Base-by-base conservation (phyloP, 2,113 vertebrate genomes). In the Rhinopomastus cyanomelas region DNA sequence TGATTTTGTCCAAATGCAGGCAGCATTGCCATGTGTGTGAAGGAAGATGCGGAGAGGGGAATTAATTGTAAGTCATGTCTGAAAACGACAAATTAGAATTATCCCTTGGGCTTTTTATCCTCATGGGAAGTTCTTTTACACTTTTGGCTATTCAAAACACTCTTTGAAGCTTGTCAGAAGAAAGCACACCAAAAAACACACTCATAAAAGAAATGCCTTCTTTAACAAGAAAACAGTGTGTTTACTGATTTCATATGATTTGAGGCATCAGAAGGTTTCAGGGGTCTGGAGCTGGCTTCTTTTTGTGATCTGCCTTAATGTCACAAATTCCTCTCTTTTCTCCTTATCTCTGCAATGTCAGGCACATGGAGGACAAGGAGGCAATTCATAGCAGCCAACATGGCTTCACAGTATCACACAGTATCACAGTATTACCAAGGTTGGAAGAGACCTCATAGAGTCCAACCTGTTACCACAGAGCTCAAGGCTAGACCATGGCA, bases 1-100 rank as follows among this genome's bases (percentile, higher is more conserved):
- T 17, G 19, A 21, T 3, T 44, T 57, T 20, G 57, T 49, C 42
- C 30, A 5, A 66, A 66, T 3, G 11, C 11, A 7, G 21, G 67
- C 8, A 26, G 20, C 6, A 2, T 26, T 5, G 21, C 16, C 7
- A 26, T 6, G 7, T 6, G 19, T 12, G 5, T 11, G 29, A 48
- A 29, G 10, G 30, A 19, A 7, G 17, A 27, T 4, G 21, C 2
- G 14, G 21, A 21, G 29, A 27, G n/a, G 8, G 14, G 23, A 7
- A 15, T 39, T 17, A 32, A 6, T 11, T 1, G 11, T 7, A 26
- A 62, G 16, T 29, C 12, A 2, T 2, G 4, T 3, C 22, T 17
- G 51, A 16, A 29, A 72, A 42, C 4, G 3, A 25, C 12, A 5
- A 15, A 39, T 19, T 9, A 6, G 8, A 49, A 14, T 39, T 6